Evolutionary conservation across 2,888 invertebrate species (phyloP), one percentile per base, ranked within the genome.

Genomic region (Epistrophe grossulariae): DNA sequence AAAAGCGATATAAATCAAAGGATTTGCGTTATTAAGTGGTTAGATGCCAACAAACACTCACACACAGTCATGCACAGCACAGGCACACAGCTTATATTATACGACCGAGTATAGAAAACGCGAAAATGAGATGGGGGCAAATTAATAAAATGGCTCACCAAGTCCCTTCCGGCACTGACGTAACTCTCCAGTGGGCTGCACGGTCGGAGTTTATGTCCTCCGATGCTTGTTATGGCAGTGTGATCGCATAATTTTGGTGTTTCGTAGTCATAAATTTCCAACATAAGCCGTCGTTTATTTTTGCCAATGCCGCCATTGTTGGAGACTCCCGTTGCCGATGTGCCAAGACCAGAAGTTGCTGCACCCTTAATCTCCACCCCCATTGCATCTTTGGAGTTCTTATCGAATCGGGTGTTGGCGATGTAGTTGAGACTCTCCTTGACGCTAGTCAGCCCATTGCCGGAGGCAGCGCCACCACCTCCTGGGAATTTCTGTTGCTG

Each of bases 241-340:
- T 97, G 97, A 88, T 97, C 97, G 92, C 97, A 97, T 70, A 97
- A 93, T 89, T 95, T 95, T 5, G 97, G 97, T 60, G 96, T 95
- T 89, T 96, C 95, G 88, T 94, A 94, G 92, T 96, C 96, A 91
- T 96, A 97, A 93, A 95, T 96, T 90, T 95, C 96, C 64, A 96
- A 95, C 89, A 96, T 93, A 66, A 95, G 92, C 28, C 92, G 92
- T 31, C 93, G 90, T 89, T 93, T 93, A 77, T 92, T 91, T 88
- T 93, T 93, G 52, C 84, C 88, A 66, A 79, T 72, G 70, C 73
- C 55, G 52, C 84, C 88, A 55, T 76, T 72, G 70, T 66, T 50
- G n/a, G 45, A 45, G n/a, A n/a, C 59, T 38, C 77, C 68, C 19
- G 38, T 50, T 52, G 88, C 89, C 64, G 80, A 84, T 76, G 89